phyloP scores from a whole-genome alignment of 2,888 invertebrate species.

The Phengaris alcon region DNA sequence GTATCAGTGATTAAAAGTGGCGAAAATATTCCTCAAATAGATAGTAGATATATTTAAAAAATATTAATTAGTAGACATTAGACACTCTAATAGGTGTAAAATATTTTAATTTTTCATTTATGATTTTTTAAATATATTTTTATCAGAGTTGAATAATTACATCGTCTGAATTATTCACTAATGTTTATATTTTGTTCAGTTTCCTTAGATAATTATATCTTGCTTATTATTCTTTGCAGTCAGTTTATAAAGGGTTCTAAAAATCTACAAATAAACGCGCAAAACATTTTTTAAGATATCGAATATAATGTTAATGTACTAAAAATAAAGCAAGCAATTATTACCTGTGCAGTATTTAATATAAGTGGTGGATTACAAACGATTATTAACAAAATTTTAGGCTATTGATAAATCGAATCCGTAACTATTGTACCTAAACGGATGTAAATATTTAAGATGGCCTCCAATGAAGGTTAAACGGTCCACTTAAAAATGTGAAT shows the following conservation, averaged over 20 bases:
- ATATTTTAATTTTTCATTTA: too few species aligned
- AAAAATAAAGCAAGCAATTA: background rate
- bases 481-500: background rate
- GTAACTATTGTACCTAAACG: background rate
- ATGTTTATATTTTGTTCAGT: too few species aligned
- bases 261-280: background rate
- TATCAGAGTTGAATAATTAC: too few species aligned
- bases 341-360: background rate
- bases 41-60: too few species aligned
- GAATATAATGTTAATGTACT: background rate
- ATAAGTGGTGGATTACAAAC: background rate
- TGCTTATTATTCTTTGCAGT: background rate
- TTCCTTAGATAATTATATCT: background rate
- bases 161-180: too few species aligned
- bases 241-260: background rate
- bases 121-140: too few species aligned
- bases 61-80: too few species aligned
- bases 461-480: slow-evolving; percentile 8
- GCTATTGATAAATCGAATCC: background rate
- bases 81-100: too few species aligned
- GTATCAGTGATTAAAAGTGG: too few species aligned
- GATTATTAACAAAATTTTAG: background rate
- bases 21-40: too few species aligned
- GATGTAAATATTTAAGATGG: background rate
- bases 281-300: background rate